phyloP scores from a whole-genome alignment of 2,888 invertebrate genomes.

The Uropetala carovei region DNA sequence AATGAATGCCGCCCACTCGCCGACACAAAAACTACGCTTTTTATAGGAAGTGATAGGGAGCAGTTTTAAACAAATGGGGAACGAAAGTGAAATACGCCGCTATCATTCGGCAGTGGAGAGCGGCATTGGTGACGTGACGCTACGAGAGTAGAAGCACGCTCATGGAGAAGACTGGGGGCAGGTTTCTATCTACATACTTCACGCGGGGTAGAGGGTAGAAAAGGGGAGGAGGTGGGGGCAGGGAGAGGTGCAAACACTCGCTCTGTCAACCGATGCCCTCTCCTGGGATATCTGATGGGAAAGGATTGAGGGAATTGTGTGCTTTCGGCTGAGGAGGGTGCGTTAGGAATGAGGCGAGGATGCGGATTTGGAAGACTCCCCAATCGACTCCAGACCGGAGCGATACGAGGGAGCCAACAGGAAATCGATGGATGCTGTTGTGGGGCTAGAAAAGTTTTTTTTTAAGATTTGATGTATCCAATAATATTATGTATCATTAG shows the following conservation, averaged over 20 bases:
- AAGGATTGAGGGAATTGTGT: conserved; percentile 21
- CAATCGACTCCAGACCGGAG: conserved; percentile 36
- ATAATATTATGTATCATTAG: too few relatives aligned
- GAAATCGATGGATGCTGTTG: neutral
- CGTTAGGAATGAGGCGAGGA: neutral
- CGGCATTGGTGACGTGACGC: neutral
- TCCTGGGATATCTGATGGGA: neutral
- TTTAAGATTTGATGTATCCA: neutral
- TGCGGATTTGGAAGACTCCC: neutral
- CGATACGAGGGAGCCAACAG: neutral
- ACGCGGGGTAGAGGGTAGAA: too few relatives aligned
- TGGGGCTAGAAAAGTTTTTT: neutral
- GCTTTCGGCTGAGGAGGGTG: neutral
- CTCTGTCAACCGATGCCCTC: conserved; percentile 12
- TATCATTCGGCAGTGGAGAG: neutral
- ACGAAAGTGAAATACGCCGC: neutral
- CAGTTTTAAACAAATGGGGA: neutral
- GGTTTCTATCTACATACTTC: too few relatives aligned
- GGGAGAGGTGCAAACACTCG: neutral
- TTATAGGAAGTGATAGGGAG: neutral
- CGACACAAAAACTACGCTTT: neutral
- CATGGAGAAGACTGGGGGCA: neutral
- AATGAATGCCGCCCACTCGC: too few relatives aligned
- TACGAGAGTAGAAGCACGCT: neutral
- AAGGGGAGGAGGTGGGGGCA: too few relatives aligned